Evolutionary conservation across 2,888 invertebrate genomes (phyloP).

Genomic region (Coenonympha arcania): DNA sequence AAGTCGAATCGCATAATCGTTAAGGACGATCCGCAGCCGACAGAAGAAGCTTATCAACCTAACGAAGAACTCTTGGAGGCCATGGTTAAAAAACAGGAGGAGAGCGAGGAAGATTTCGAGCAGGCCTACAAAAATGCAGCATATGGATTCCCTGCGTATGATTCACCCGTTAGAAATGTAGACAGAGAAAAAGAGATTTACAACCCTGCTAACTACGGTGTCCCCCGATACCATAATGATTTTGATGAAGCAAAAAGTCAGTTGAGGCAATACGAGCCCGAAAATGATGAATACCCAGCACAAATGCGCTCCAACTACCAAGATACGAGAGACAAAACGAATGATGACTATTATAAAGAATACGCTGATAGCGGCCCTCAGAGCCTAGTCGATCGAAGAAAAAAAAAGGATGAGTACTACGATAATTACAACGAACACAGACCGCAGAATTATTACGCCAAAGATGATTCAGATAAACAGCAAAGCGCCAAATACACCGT

Average conservation of each 20-base stretch:
- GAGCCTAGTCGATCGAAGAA: constrained; percentile 46
- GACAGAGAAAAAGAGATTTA: constrained; percentile 60
- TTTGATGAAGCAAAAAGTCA: constrained; percentile 48
- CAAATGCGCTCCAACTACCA: constrained; percentile 50
- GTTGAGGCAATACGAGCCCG: constrained; percentile 54
- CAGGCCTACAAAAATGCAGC: constrained; percentile 63
- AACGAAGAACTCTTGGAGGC: constrained; percentile 48
- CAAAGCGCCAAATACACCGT: constrained; percentile 45
- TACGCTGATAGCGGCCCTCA: constrained; percentile 56
- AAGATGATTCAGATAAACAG: constrained; percentile 39
- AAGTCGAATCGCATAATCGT: constrained; percentile 55
- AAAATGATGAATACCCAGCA: constrained; percentile 54
- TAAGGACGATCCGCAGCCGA: constrained; percentile 50
- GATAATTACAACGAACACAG: constrained; percentile 53
- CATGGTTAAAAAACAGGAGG: constrained; percentile 51
- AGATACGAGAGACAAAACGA: constrained; percentile 52
- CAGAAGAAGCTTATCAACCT: constrained; percentile 46
- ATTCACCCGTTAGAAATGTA: constrained; percentile 38
- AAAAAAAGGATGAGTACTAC: constrained; percentile 56
- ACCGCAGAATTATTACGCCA: constrained; percentile 42
- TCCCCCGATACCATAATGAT: constrained; percentile 39
- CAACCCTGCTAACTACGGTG: constrained; percentile 52
- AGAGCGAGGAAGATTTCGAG: constrained; percentile 65
- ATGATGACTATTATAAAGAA: constrained; percentile 56
- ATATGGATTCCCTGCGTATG: constrained; percentile 58